A percentile compares a stretch with the other conserved stretches of the same genome.
These are phyloP conservation scores for Andrena bicolor DNA, from an alignment of 2,888 invertebrate species.

Conservation along the genomic window DNA sequence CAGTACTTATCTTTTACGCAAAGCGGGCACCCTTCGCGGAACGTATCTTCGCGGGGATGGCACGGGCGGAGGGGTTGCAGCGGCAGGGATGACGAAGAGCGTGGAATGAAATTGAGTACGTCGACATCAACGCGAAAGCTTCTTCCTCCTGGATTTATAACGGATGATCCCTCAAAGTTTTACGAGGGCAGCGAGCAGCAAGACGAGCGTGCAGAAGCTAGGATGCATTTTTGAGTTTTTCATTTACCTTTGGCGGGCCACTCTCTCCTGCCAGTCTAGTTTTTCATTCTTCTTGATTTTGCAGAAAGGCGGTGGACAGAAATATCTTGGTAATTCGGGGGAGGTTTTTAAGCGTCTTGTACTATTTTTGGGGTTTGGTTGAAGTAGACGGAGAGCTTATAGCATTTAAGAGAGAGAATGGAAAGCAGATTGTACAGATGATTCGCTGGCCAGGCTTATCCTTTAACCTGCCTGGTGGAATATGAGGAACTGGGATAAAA, in stretches of 20 bases:
- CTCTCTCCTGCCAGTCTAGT: neutral
- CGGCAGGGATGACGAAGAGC: slow-evolving; percentile 25
- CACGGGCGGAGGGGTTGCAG: neutral
- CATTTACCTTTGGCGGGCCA: slow-evolving; percentile 42
- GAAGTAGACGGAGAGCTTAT: too few species aligned
- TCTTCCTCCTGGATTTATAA: slow-evolving; percentile 60
- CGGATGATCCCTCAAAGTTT: slow-evolving; percentile 59
- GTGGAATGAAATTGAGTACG: slow-evolving; percentile 61
- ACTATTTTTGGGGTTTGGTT: neutral
- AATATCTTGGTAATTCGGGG: too few species aligned
- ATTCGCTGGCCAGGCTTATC: too few species aligned
- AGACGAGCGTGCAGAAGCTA: slow-evolving; percentile 32
- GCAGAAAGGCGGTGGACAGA: too few species aligned
- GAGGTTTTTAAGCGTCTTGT: neutral
- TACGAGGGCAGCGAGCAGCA: slow-evolving; percentile 51
- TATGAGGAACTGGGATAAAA: neutral
- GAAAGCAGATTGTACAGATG: too few species aligned
- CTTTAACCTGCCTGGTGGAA: too few species aligned
- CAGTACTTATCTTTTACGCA: slow-evolving; percentile 58
- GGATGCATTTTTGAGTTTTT: slow-evolving; percentile 67
- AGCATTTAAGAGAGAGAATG: too few species aligned
- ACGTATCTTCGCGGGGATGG: slow-evolving; percentile 30
- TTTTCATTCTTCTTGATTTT: neutral
- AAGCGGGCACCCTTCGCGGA: slow-evolving; percentile 28
- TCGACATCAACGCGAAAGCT: slow-evolving; percentile 44